These are phyloP conservation scores for Garrulus glandarius DNA, from an alignment of 2,797 vertebrate genomes.

Conservation along the genomic window DNA sequence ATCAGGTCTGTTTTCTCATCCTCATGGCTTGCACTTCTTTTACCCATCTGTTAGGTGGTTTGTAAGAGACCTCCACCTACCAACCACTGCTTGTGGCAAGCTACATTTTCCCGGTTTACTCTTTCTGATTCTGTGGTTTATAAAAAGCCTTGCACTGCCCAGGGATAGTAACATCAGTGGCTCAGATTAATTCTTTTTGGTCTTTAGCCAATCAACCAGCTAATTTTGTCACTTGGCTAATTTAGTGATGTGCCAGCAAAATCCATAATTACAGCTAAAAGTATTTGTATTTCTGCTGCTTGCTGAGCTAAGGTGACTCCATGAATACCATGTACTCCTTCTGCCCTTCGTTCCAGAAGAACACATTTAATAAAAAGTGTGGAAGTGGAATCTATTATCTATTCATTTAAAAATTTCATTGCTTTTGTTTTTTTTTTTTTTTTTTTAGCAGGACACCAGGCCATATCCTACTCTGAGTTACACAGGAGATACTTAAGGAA, in stretches of 20 bases:
- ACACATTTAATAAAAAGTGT: background rate
- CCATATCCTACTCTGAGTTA: background rate
- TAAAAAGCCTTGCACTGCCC: conserved; percentile 31
- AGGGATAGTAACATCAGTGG: conserved; percentile 13
- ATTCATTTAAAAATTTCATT: background rate
- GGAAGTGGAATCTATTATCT: background rate
- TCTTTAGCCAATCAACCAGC: conserved; percentile 30
- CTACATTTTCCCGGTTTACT: background rate
- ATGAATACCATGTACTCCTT: background rate
- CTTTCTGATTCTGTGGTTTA: conserved; percentile 20
- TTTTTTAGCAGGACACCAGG: background rate
- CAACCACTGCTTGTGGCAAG: background rate
- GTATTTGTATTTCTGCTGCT: background rate
- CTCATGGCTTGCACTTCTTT: background rate
- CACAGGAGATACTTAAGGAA: background rate
- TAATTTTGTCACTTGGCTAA: conserved; percentile 62
- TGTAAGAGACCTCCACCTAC: background rate
- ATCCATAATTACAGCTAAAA: conserved; percentile 45
- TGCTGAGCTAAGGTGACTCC: conserved; percentile 38
- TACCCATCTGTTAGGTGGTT: conserved; percentile 7
- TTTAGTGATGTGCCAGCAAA: conserved; percentile 52
- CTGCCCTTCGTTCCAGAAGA: background rate
- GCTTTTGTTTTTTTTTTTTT: background rate
- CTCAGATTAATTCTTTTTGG: conserved; percentile 54
- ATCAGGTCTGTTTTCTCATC: background rate